Evolutionary conservation across 2,888 invertebrate species (phyloP).

Genomic region (Agapostemon virescens): DNA sequence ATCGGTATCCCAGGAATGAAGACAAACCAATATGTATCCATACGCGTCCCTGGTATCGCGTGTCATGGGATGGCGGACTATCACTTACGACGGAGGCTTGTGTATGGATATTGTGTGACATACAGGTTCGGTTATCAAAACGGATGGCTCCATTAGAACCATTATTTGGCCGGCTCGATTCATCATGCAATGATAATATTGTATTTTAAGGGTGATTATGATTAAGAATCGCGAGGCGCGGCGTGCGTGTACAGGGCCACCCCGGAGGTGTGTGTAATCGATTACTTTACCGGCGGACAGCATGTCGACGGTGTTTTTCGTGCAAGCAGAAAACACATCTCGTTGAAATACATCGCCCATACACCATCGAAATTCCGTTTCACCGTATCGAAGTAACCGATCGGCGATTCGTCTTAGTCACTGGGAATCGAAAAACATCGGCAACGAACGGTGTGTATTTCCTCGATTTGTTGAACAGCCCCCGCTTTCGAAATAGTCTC

Average conservation of each 20-base stretch:
- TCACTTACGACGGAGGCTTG: conserved; percentile 3
- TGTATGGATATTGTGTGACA: no score
- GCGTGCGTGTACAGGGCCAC: background rate
- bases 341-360: conserved; percentile 32
- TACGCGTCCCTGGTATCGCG: conserved; percentile 15
- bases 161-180: conserved; percentile 32
- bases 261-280: conserved; percentile 19
- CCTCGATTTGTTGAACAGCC: conserved; percentile 29
- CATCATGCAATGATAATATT: conserved; percentile 31
- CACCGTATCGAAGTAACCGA: conserved; percentile 41
- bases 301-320: conserved; percentile 41
- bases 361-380: conserved; percentile 43
- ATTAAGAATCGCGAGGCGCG: conserved; percentile 11
- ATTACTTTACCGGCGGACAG: conserved; percentile 31
- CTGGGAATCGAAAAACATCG: conserved; percentile 41
- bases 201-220: conserved; percentile 33
- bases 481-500: conserved; percentile 12
- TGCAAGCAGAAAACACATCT: conserved; percentile 31
- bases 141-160: conserved; percentile 46
- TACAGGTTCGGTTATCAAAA: conserved; percentile 39
- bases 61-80: conserved; percentile 34
- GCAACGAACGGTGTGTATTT: conserved; percentile 28
- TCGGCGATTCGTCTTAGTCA: conserved; percentile 54
- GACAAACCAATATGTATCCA: conserved; percentile 30
- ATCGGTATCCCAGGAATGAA: conserved; percentile 17